phyloP scores from a whole-genome alignment of 1,140 invertebrate species.

The Thaumatotibia leucotreta region DNA sequence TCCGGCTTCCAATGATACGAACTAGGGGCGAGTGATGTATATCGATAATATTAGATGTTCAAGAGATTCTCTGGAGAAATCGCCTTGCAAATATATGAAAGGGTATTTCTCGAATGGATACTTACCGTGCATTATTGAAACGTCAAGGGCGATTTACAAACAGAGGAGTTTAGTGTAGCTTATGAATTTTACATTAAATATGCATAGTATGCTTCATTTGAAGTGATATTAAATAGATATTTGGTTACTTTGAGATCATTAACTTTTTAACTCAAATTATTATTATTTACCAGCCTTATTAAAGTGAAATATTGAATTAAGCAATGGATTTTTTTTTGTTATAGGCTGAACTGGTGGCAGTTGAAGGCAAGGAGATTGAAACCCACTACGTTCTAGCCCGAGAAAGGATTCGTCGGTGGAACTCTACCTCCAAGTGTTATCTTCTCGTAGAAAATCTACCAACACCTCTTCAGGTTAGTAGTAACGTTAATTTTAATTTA shows the following conservation, averaged over 20 bases:
- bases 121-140: neutral
- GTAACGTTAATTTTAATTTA: no score
- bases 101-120: neutral
- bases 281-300: no score
- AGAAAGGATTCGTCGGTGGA: constrained; percentile 80
- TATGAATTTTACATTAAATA: no score
- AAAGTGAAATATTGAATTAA: no score
- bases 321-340: constrained; percentile 34
- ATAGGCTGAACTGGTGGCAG: constrained; percentile 81
- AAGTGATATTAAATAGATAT: no score
- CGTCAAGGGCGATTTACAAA: neutral
- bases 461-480: constrained; percentile 76
- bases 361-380: constrained; percentile 82
- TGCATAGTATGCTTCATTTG: no score
- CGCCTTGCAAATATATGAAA: neutral
- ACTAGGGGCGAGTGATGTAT: constrained; percentile 1
- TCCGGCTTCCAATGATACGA: neutral
- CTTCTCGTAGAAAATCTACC: constrained; percentile 80
- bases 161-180: no score
- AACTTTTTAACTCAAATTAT: no score
- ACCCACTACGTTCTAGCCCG: constrained; percentile 82
- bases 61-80: neutral
- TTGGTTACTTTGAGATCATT: no score
- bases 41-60: constrained; percentile 4
- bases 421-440: constrained; percentile 81